These are phyloP conservation scores for Camelus dromedarius DNA, from an alignment of 2,113 vertebrate genomes.

Conservation along the genomic window DNA sequence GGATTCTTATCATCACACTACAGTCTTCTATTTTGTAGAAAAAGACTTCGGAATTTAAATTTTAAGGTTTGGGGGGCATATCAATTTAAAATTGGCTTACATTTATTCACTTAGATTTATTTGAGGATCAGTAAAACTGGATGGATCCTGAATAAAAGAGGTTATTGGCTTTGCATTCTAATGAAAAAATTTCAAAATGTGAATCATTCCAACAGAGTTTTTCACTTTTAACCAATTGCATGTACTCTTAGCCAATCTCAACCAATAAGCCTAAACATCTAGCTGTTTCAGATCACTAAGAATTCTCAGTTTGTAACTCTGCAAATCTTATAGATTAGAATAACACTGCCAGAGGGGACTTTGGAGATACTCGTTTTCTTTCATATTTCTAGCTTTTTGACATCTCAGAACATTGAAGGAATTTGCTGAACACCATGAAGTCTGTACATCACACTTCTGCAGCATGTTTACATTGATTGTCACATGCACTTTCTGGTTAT, in stretches of 20 bases:
- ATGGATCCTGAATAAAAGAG: background rate
- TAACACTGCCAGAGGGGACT: background rate
- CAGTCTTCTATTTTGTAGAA: conserved; percentile 30
- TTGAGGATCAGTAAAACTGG: background rate
- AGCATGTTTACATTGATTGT: background rate
- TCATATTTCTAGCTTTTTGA: background rate
- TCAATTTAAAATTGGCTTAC: conserved; percentile 4
- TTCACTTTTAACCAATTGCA: background rate
- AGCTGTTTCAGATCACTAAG: background rate
- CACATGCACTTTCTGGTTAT: background rate
- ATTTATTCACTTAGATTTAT: conserved; percentile 46
- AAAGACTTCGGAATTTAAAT: conserved; percentile 4
- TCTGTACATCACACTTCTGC: background rate
- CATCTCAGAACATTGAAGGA: background rate
- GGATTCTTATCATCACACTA: background rate
- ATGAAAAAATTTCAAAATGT: background rate
- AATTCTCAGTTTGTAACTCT: conserved; percentile 13
- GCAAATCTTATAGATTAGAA: background rate
- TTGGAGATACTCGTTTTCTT: background rate
- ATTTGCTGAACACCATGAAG: background rate
- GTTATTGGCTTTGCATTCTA: background rate
- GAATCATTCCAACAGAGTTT: background rate
- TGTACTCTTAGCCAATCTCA: background rate
- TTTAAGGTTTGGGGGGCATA: background rate
- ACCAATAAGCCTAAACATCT: background rate